Conservation (phyloP, 2,888 invertebrate species). For the Stenchaetothrips biformis region DNA sequence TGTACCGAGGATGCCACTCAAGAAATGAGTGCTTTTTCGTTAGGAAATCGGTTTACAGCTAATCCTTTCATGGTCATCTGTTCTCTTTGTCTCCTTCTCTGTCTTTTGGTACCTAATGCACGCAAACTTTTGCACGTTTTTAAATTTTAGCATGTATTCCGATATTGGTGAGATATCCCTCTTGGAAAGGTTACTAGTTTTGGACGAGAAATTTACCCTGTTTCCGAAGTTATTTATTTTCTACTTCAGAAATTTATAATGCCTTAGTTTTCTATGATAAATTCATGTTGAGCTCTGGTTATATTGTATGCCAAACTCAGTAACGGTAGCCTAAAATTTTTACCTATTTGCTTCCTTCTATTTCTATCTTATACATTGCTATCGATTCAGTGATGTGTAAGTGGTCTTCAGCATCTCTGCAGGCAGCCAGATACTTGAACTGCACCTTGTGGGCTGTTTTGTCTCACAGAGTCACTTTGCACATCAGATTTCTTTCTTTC, state of each 20-base stretch:
- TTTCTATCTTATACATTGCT: not conserved
- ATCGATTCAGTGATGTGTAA: no score
- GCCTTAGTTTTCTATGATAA: not conserved
- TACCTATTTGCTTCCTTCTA: not conserved
- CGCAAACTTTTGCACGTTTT: slow-evolving; percentile 15
- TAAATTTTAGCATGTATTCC: not conserved
- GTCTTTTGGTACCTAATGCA: not conserved
- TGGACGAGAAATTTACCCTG: not conserved
- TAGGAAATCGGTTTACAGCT: not conserved
- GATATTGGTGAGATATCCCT: not conserved
- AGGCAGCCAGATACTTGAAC: no score
- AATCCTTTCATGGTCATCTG: not conserved
- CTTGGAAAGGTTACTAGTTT: not conserved
- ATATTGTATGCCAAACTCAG: not conserved
- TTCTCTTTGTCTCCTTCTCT: not conserved
- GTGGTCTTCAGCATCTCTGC: no score
- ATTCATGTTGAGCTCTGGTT: not conserved
- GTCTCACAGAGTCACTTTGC: no score
- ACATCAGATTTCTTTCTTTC: not conserved
- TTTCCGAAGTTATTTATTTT: not conserved
- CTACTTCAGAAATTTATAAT: not conserved
- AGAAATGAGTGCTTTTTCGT: not conserved
- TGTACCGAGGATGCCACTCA: no score
- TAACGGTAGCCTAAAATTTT: not conserved
- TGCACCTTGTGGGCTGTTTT: no score